Conservation (phyloP, 2,797 vertebrate species). For the Poliocrania exsul region DNA sequence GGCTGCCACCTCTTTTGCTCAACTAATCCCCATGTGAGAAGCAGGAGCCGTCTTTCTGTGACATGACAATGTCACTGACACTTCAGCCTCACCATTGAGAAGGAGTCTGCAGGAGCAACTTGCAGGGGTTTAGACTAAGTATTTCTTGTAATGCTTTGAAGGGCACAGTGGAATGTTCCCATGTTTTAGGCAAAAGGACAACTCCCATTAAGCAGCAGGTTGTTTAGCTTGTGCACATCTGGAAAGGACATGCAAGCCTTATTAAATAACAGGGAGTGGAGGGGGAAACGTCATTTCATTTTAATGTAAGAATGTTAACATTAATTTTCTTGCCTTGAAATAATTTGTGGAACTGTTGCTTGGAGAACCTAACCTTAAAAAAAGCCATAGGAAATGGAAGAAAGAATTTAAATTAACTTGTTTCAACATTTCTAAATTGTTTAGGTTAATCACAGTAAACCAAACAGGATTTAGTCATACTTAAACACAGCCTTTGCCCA, state of each 20-base stretch:
- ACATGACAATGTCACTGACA: neutral
- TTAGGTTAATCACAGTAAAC: constrained; percentile 56
- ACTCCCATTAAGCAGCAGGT: neutral
- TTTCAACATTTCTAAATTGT: constrained; percentile 50
- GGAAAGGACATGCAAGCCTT: neutral
- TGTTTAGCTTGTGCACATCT: neutral
- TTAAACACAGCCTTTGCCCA: constrained; percentile 55
- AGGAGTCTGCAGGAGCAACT: neutral
- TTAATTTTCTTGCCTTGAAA: neutral
- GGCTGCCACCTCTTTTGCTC: neutral
- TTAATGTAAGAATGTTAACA: neutral
- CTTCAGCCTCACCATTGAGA: neutral
- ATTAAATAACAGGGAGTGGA: neutral
- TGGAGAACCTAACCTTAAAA: constrained; percentile 14
- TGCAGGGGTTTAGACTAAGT: neutral
- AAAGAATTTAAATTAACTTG: constrained; percentile 47
- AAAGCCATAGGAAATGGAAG: constrained; percentile 11
- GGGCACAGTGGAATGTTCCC: neutral
- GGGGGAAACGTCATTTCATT: neutral
- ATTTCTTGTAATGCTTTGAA: neutral
- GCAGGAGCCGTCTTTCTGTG: neutral
- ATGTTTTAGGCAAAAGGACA: neutral
- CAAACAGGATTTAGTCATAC: constrained; percentile 49
- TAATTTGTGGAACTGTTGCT: constrained; percentile 6
- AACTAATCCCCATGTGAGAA: neutral